Evolutionary conservation across 2,888 invertebrate species (phyloP), one percentile per base, ranked within the genome.

Genomic region (Gymnoscelis rufifasciata): DNA sequence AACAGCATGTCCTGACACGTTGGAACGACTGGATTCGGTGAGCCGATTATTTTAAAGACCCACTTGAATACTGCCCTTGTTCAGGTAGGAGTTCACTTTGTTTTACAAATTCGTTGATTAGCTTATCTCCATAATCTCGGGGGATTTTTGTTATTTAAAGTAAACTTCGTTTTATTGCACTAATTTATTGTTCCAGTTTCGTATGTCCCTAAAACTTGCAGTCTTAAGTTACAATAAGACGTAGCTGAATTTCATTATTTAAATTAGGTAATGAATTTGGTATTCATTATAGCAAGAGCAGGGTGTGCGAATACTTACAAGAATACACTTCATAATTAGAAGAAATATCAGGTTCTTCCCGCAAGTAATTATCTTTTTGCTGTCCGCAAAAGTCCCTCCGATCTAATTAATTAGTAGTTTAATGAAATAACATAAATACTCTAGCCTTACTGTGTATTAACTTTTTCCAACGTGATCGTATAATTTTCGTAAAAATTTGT

Each of bases 1-100:
- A 67, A 74, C 73, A 75, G 68, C 84, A 70, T 84, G 87, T 87
- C 77, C 72, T 67, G 76, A 87, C 87, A 84, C 79, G 84, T 86
- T 71, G 64, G 69, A 80, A 75, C 75, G 78, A 67, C 70, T 72
- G 76, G 81, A 81, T 83, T 77, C 83, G 80, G 82, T 69, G 73
- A 69, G 67, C 72, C 74, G 78, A 82, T 84, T 80, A 79, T 76
- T 75, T 73, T 64, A 66, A 74, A 69, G 54, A 52, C 44, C 55
- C 49, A 43, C 47, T 52, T 59, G 59, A 62, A 59, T 53, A 53
- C 52, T 47, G 55, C 43, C 53, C 57, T 55, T 50, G 52, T 54
- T 56, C 78, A 78, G 78, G 78, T 78, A 79, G 72, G 44, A 58
- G 49, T 59, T 60, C 60, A 68, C 67, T 73, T 78, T 78, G 77